These are phyloP conservation scores for Scelioninae gen. 1 DNA, from an alignment of 2,888 invertebrate species.

Conservation along the genomic window DNA sequence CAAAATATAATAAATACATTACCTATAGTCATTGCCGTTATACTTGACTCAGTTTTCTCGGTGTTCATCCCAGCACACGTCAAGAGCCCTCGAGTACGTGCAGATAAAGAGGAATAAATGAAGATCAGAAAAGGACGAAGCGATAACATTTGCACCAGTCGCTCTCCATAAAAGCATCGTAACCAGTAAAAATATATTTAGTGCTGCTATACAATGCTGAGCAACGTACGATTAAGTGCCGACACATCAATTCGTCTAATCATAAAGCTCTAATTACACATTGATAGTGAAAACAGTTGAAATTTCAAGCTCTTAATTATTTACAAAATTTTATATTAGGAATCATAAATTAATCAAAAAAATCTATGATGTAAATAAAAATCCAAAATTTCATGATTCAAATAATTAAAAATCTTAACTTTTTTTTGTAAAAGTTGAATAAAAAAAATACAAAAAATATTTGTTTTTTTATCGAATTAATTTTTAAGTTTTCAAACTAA, in stretches of 20 bases:
- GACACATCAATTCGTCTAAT: neutral
- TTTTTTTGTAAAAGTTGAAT: too few relatives aligned
- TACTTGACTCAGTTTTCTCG: slow-evolving; percentile 53
- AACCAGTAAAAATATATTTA: slow-evolving; percentile 1
- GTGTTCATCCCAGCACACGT: slow-evolving; percentile 20
- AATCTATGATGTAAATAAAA: too few relatives aligned
- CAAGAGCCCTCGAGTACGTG: slow-evolving; percentile 30
- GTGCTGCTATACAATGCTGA: neutral
- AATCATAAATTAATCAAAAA: too few relatives aligned
- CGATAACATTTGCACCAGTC: slow-evolving; percentile 45
- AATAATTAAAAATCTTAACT: too few relatives aligned
- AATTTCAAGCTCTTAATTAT: too few relatives aligned
- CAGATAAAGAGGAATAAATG: slow-evolving; percentile 36
- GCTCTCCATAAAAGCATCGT: slow-evolving; percentile 17
- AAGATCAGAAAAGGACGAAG: slow-evolving; percentile 41
- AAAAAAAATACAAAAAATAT: too few relatives aligned
- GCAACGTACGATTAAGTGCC: neutral
- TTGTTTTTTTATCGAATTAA: too few relatives aligned
- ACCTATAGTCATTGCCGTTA: slow-evolving; percentile 14
- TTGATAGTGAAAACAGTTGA: neutral
- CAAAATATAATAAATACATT: slow-evolving; percentile 29
- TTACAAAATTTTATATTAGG: too few relatives aligned
- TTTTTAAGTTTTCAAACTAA: too few relatives aligned
- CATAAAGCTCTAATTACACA: neutral
- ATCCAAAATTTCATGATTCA: too few relatives aligned